A percentile compares a stretch with the other conserved stretches of the same genome.
Evolutionary conservation across 2,797 vertebrate species (phyloP).

Genomic region (Brotula barbata): DNA sequence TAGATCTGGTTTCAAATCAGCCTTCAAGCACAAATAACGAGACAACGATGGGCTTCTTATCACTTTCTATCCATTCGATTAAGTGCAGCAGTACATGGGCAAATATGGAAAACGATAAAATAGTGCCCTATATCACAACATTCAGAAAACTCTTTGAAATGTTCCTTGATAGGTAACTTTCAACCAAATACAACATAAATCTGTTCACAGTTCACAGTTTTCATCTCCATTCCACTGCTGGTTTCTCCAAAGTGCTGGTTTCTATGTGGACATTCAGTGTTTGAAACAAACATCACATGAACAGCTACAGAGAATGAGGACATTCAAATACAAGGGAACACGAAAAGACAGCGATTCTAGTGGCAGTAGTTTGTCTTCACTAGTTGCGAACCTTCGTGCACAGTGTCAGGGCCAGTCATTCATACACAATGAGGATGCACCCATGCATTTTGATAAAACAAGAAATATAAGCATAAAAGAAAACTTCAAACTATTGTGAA

Average conservation of each 20-base stretch:
- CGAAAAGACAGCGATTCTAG: not conserved
- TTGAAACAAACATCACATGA: conserved; percentile 28
- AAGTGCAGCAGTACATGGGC: too few relatives aligned
- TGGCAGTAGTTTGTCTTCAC: not conserved
- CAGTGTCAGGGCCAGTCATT: conserved; percentile 22
- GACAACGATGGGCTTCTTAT: too few relatives aligned
- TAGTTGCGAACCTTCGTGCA: conserved; percentile 12
- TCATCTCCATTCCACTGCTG: conserved; percentile 35
- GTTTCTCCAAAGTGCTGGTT: conserved; percentile 14
- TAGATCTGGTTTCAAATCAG: too few relatives aligned
- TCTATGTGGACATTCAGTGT: conserved; percentile 38
- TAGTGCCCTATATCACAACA: too few relatives aligned
- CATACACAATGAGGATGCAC: conserved; percentile 50
- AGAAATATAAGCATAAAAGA: conserved; percentile 25
- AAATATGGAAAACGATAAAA: too few relatives aligned
- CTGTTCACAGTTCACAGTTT: not conserved
- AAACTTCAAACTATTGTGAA: conserved; percentile 45
- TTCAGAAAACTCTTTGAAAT: too few relatives aligned
- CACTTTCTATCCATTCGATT: too few relatives aligned
- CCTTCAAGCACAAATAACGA: too few relatives aligned
- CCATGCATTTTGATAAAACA: conserved; percentile 49
- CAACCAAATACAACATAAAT: too few relatives aligned
- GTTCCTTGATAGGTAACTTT: too few relatives aligned
- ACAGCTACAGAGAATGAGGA: conserved; percentile 34
- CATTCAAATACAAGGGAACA: conserved; percentile 20